phyloP scores from a whole-genome alignment of 2,888 invertebrate genomes.

The Microctonus brassicae region DNA sequence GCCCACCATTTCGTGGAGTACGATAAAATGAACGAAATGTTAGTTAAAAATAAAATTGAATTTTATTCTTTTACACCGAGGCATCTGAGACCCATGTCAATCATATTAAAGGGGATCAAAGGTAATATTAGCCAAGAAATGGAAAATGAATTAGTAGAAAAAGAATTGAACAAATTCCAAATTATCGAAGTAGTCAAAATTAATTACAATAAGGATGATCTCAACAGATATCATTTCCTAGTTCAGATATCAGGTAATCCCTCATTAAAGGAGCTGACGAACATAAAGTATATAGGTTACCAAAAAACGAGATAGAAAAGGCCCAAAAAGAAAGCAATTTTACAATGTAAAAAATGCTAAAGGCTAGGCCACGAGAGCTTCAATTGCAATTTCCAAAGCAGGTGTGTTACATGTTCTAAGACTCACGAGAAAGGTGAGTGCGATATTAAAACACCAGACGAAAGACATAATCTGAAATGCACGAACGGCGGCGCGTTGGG shows the following conservation, averaged over 20 bases:
- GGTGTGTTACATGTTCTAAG: slow-evolving; percentile 17
- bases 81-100: background rate
- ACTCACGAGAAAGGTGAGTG: background rate
- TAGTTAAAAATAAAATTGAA: background rate
- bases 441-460: background rate
- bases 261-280: background rate
- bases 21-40: too few species aligned
- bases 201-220: too few species aligned
- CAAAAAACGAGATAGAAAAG: background rate
- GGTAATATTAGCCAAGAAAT: background rate
- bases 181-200: too few species aligned
- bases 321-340: background rate
- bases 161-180: background rate
- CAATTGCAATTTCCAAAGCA: background rate
- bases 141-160: background rate
- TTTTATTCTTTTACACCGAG: background rate
- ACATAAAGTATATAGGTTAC: background rate
- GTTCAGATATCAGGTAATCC: too few species aligned
- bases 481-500: slow-evolving; percentile 21
- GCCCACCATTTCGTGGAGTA: too few species aligned
- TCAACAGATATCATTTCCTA: too few species aligned
- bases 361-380: background rate
- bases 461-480: slow-evolving; percentile 11
- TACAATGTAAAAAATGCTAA: slow-evolving; percentile 17
- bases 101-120: background rate